phyloP scores from a whole-genome alignment of 1,140 invertebrate species.

The Scaptomyza graminum region DNA sequence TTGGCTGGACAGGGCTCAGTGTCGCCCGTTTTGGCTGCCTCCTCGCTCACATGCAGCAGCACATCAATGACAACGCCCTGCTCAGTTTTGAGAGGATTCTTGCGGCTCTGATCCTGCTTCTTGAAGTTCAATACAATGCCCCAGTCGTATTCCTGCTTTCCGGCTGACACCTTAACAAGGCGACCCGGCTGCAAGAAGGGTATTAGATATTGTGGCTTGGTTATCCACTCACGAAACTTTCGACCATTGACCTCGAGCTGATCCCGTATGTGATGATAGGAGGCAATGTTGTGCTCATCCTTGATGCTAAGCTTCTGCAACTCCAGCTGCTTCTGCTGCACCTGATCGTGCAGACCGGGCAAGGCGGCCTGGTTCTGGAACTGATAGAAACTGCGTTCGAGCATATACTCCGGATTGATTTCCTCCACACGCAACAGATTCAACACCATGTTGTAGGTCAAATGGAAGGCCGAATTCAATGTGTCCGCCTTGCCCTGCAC shows the following conservation, averaged over 20 bases:
- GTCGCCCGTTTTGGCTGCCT: slow-evolving; percentile 85
- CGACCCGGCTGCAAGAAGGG: slow-evolving; percentile 97
- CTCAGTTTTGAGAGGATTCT: slow-evolving; percentile 86
- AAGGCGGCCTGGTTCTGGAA: slow-evolving; percentile 99
- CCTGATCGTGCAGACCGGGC: slow-evolving; percentile 93
- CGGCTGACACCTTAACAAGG: slow-evolving; percentile 95
- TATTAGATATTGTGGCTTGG: slow-evolving; percentile 93
- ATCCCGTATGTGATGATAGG: slow-evolving; percentile 93
- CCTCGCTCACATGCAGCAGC: slow-evolving; percentile 90
- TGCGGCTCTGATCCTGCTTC: slow-evolving; percentile 86
- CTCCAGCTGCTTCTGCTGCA: slow-evolving; percentile 88
- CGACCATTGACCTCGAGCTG: slow-evolving; percentile 90
- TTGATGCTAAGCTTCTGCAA: slow-evolving; percentile 88
- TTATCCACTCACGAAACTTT: slow-evolving; percentile 92
- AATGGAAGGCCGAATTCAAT: slow-evolving; percentile 99
- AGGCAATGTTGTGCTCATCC: slow-evolving; percentile 90
- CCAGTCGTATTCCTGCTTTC: slow-evolving; percentile 96
- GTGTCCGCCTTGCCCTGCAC: slow-evolving; percentile 97
- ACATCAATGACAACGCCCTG: slow-evolving; percentile 91
- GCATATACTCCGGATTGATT: slow-evolving; percentile 99
- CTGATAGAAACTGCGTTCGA: slow-evolving; percentile 99
- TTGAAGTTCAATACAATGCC: slow-evolving; percentile 97
- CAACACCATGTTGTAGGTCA: slow-evolving; percentile 99
- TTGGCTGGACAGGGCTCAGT: slow-evolving; percentile 87
- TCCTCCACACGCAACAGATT: slow-evolving; percentile 98